Evolutionary conservation across 2,113 vertebrate genomes (phyloP), one percentile per base, ranked within the genome.

Genomic region (Cavia aperea): DNA sequence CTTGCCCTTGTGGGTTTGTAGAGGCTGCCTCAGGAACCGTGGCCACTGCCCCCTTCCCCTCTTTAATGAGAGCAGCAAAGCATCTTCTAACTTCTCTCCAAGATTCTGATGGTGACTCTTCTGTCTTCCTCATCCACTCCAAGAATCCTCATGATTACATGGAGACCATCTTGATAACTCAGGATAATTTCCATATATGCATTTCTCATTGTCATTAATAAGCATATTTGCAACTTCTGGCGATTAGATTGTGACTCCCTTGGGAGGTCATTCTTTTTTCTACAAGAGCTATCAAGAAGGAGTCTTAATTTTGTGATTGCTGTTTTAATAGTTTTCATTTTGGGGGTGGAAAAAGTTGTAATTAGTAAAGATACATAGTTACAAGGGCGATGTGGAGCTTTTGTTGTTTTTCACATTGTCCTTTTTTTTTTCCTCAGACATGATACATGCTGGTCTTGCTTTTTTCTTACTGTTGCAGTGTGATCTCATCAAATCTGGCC

Each of bases 231-330:
- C 29, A 58, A 11, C 6, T 79, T 36, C 18, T 31, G 11, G 24
- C 77, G 51, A 24, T 33, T 21, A 54, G 6, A 56, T 78, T 12
- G 10, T 26, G 21, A 5, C 18, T 7, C 9, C 12, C 49, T 77
- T 81, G 31, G 36, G 46, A 49, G 6, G 65, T 16, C 24, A 49
- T 63, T 19, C 36, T 16, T 88, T 19, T 83, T 23, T 21, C 10
- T 46, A 15, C 11, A 49, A 60, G 11, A 31, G n/a, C 39, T 54
- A 1, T 33, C 56, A n/a, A 14, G 10, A 88, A 79, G 36, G 0
- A 18, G 15, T 24, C 3, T 1, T 7, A n/a, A 39, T 33, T 21
- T 23, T 31, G n/a, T 33, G n/a, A 68, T 1, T 46, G 4, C 2
- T 56, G 12, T 68, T 68, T 49, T 46, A 85, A 36, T 36, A 66